Conservation (phyloP, 2,888 invertebrate species). For the Bellardia pandia region DNA sequence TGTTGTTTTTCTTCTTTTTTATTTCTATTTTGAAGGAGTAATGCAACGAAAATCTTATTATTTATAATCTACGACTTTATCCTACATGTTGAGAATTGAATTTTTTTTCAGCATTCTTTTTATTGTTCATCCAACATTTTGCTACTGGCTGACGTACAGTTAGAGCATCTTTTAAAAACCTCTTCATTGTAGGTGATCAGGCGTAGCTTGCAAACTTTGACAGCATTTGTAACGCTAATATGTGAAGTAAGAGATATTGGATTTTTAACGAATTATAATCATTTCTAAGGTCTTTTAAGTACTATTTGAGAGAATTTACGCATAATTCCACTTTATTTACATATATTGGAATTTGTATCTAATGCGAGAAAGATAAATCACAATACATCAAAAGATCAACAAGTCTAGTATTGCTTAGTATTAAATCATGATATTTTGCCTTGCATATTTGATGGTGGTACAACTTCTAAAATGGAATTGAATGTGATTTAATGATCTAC, state of each 20-base stretch:
- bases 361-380: no score
- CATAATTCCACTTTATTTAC: no score
- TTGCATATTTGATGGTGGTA: no score
- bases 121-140: constrained; percentile 41
- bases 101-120: constrained; percentile 48
- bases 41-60: constrained; percentile 69
- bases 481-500: no score
- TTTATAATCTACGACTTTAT: constrained; percentile 66
- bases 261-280: no score
- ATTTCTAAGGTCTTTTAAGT: no score
- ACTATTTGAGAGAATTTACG: no score
- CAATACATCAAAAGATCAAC: no score
- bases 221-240: background rate
- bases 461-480: no score
- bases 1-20: constrained; percentile 2
- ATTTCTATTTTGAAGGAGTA: constrained; percentile 31
- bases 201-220: background rate
- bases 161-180: constrained; percentile 7
- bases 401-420: no score
- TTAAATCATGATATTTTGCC: no score
- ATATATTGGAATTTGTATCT: no score
- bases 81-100: constrained; percentile 67
- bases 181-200: background rate
- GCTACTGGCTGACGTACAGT: constrained; percentile 58
- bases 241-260: background rate